These are phyloP conservation scores for Crossocerus cetratus DNA, from an alignment of 2,888 invertebrate species.

Conservation along the genomic window DNA sequence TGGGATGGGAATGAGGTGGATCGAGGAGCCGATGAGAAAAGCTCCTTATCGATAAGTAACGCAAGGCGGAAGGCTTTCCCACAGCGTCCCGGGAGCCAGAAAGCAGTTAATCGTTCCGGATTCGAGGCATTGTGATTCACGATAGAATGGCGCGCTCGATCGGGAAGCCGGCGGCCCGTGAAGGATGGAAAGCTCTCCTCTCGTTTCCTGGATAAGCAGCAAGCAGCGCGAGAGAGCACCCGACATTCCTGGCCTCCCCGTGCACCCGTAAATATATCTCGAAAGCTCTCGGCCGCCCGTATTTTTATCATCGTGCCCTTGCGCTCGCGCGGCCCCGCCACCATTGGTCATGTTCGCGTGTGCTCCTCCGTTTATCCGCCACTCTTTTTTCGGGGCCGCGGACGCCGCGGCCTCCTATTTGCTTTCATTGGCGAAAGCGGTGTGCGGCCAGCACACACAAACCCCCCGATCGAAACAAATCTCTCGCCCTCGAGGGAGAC, in stretches of 20 bases:
- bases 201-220: slow-evolving; percentile 32
- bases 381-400: background rate
- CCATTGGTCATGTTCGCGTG: background rate
- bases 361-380: background rate
- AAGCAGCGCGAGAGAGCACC: slow-evolving; percentile 5
- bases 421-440: background rate
- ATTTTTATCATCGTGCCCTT: background rate
- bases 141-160: slow-evolving; percentile 40
- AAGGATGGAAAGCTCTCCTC: slow-evolving; percentile 46
- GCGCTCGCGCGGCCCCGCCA: background rate
- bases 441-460: too few species aligned
- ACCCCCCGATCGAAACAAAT: slow-evolving; percentile 1
- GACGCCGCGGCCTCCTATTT: background rate
- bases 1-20: too few species aligned
- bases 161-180: slow-evolving; percentile 41
- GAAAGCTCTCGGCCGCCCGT: background rate
- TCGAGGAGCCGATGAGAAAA: too few species aligned
- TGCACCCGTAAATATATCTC: slow-evolving; percentile 16
- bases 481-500: background rate
- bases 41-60: too few species aligned
- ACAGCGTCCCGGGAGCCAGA: slow-evolving; percentile 29
- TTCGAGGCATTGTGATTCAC: slow-evolving; percentile 47
- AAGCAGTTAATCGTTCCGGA: slow-evolving; percentile 48
- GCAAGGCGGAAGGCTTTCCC: slow-evolving; percentile 30
- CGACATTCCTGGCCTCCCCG: slow-evolving; percentile 24